phyloP scores from a whole-genome alignment of 23 tunicate genomes.

The Styela clava region DNA sequence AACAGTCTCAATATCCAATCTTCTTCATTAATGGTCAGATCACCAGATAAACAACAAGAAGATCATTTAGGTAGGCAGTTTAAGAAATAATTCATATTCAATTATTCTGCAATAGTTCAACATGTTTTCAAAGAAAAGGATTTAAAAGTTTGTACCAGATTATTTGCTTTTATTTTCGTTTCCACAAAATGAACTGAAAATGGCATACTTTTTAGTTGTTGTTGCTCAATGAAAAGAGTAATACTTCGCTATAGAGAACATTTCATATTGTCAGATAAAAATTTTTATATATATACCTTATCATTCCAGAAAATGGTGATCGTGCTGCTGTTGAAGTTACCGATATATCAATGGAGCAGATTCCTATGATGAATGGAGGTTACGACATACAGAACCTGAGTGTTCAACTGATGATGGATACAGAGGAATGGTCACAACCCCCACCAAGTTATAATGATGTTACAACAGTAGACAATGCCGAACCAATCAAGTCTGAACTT shows the following conservation, averaged over 20 bases:
- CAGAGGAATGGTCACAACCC: neutral
- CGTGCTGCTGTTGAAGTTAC: neutral
- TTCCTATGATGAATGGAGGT: neutral
- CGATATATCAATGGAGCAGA: neutral
- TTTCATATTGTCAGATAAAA: too few species aligned
- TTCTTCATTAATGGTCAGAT: neutral
- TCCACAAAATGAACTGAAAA: too few species aligned
- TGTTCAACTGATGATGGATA: neutral
- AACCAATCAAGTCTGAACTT: neutral
- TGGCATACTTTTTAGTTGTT: too few species aligned
- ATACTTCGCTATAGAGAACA: too few species aligned
- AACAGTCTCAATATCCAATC: neutral
- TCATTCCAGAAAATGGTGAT: neutral
- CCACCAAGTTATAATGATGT: neutral
- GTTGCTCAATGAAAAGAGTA: too few species aligned
- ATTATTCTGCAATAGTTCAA: too few species aligned
- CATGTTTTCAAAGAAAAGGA: too few species aligned
- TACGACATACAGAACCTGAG: neutral
- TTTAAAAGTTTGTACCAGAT: too few species aligned
- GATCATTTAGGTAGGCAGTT: too few species aligned
- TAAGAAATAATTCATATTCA: too few species aligned
- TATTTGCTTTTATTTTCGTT: too few species aligned
- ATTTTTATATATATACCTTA: too few species aligned
- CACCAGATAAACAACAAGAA: conserved; percentile 5
- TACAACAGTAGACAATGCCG: neutral